Conservation (phyloP, 2,113 vertebrate species). For the Clarias batrachus region DNA sequence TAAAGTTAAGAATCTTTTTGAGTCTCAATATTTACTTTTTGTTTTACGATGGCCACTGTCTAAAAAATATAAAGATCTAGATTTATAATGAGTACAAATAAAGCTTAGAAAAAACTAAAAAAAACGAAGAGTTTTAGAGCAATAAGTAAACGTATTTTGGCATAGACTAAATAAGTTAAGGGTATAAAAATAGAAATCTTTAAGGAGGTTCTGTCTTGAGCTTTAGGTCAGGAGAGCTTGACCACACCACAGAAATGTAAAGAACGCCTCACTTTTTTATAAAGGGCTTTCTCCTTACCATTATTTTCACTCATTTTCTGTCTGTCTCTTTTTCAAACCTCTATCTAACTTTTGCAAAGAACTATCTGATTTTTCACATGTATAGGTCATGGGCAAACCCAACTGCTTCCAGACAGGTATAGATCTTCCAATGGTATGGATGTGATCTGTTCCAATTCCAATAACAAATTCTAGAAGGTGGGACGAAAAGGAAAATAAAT, state of each 20-base stretch:
- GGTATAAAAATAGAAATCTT: conserved; percentile 11
- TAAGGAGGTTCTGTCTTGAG: conserved; percentile 24
- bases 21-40: neutral
- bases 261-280: conserved; percentile 36
- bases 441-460: conserved; percentile 10
- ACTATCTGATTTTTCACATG: neutral
- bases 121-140: conserved; percentile 24
- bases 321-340: neutral
- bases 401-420: neutral
- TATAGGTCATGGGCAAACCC: neutral
- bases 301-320: neutral
- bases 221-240: conserved; percentile 34
- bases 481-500: conserved; percentile 2
- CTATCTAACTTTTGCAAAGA: neutral
- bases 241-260: conserved; percentile 48
- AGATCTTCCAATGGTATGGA: conserved; percentile 15
- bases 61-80: neutral
- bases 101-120: neutral
- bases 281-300: conserved; percentile 23
- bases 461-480: conserved; percentile 14
- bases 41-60: neutral
- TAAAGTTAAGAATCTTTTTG: neutral
- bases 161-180: conserved; percentile 16
- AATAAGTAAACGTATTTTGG: conserved; percentile 10
- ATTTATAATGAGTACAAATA: neutral